phyloP scores from a whole-genome alignment of 2,888 invertebrate genomes.

The Geotrupes spiniger region DNA sequence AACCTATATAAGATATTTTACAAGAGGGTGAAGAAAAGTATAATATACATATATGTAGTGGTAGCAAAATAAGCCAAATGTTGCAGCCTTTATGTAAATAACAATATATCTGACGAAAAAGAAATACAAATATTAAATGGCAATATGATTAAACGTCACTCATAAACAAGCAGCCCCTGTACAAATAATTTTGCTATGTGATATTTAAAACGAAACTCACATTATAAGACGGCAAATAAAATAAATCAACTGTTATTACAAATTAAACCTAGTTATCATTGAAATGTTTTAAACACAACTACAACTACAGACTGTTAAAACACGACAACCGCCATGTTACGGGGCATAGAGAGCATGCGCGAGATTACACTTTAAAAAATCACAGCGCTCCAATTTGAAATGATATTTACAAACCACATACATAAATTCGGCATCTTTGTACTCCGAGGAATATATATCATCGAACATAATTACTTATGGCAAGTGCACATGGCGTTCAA shows the following conservation, averaged over 20 bases:
- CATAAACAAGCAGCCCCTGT: slow-evolving; percentile 25
- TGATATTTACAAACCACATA: too few relatives aligned
- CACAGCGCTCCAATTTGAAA: too few relatives aligned
- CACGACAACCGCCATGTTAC: slow-evolving; percentile 35
- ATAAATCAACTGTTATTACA: slow-evolving; percentile 30
- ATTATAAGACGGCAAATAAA: slow-evolving; percentile 29
- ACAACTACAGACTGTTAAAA: slow-evolving; percentile 28
- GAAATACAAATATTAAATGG: slow-evolving; percentile 19
- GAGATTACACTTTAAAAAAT: too few relatives aligned
- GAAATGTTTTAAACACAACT: slow-evolving; percentile 34
- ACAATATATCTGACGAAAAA: slow-evolving; percentile 17
- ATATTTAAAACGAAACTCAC: slow-evolving; percentile 26
- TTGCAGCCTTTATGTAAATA: slow-evolving; percentile 20
- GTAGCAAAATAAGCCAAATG: slow-evolving; percentile 15
- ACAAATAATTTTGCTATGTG: slow-evolving; percentile 16
- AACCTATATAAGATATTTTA: slow-evolving; percentile 19
- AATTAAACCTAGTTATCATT: slow-evolving; percentile 33
- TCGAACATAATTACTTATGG: too few relatives aligned
- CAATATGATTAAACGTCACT: slow-evolving; percentile 28
- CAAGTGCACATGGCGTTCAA: too few relatives aligned
- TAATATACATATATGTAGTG: slow-evolving; percentile 9
- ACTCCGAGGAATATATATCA: too few relatives aligned
- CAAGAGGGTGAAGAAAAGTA: slow-evolving; percentile 6
- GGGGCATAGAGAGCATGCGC: slow-evolving; percentile 28
- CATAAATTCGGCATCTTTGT: too few relatives aligned